Conservation (phyloP, 1,140 invertebrate genomes). For the Drosophila melanogaster region Release_6_plus_ISO1_MT NT_037436.4:5997501-5998000, state of each 20-base stretch:
- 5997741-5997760: conserved; percentile 12
- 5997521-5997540: conserved; percentile 74
- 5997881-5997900: conserved; percentile 62
- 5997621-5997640: conserved; percentile 51
- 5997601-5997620: conserved; percentile 21
- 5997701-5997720: conserved; percentile 12
- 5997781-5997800: conserved; percentile 30
- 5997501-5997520: conserved; percentile 74
- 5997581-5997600: conserved; percentile 57
- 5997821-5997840: conserved; percentile 39
- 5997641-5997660: conserved; percentile 32
- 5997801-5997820: conserved; percentile 56
- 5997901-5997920: conserved; percentile 3
- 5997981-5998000: conserved; percentile 48
- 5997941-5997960: conserved; percentile 69
- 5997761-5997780: conserved; percentile 32
- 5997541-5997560: conserved; percentile 74
- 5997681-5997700: conserved; percentile 11
- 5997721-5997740: conserved; percentile 29
- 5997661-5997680: conserved; percentile 25
- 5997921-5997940: conserved; percentile 32
- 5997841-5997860: conserved; percentile 16
- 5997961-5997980: conserved; percentile 61
- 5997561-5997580: conserved; percentile 35
- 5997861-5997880: conserved; percentile 38